Conservation (phyloP, 2,113 vertebrate genomes). For the Neotragus moschatus region DNA sequence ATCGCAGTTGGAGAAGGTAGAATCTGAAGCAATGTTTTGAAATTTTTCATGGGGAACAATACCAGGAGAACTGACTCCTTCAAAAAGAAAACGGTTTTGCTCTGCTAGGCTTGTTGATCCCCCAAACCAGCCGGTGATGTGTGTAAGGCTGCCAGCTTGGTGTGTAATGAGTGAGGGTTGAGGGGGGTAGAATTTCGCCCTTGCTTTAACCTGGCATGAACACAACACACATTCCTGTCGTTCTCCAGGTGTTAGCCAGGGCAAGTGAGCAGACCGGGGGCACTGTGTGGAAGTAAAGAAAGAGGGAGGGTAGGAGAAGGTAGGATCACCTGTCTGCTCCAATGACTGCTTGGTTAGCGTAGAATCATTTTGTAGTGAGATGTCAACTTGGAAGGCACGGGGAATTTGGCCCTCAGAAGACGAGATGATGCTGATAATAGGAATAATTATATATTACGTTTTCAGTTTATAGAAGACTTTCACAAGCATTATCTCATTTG, state of each 20-base stretch:
- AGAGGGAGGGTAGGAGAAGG: not conserved
- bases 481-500: slow-evolving; percentile 13
- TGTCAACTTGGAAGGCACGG: not conserved
- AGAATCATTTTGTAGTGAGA: not conserved
- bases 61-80: not conserved
- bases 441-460: not conserved
- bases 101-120: not conserved
- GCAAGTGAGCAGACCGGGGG: not conserved
- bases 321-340: not conserved
- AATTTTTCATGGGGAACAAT: not conserved
- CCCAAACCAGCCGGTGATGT: not conserved
- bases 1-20: slow-evolving; percentile 17
- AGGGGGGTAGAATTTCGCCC: not conserved
- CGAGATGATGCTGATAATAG: slow-evolving; percentile 10
- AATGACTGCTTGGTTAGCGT: not conserved
- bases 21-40: slow-evolving; percentile 23
- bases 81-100: not conserved
- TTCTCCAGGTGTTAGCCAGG: not conserved
- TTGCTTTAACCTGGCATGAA: not conserved
- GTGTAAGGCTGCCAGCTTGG: not conserved
- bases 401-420: not conserved
- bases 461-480: slow-evolving; percentile 32
- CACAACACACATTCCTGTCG: not conserved
- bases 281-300: not conserved
- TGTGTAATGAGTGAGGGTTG: not conserved